A percentile compares a stretch with the other conserved stretches of the same genome.
Evolutionary conservation across 2,888 invertebrate species (phyloP).

Genomic region (Sipha maydis): DNA sequence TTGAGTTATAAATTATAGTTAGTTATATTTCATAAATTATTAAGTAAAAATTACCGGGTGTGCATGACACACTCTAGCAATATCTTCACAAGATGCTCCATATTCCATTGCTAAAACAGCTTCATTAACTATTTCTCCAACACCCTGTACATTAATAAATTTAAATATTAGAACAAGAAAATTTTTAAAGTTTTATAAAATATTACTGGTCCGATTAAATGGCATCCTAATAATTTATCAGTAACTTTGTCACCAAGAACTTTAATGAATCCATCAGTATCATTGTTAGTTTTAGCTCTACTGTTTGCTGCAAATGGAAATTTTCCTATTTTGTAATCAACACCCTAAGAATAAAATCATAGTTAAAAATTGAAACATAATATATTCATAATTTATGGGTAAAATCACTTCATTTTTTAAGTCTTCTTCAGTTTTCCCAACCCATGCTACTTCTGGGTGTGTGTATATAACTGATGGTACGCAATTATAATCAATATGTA

Average conservation of each 20-base stretch:
- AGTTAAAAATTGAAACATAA: constrained; percentile 15
- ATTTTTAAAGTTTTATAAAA: constrained; percentile 8
- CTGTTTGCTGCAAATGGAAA: constrained; percentile 99
- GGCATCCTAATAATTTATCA: constrained; percentile 94
- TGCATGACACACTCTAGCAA: constrained; percentile 98
- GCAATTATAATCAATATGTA: constrained; percentile 99
- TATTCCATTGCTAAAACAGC: constrained; percentile 98
- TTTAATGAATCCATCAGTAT: constrained; percentile 97
- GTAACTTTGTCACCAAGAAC: constrained; percentile 92
- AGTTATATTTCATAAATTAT: constrained; percentile 24
- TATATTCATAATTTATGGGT: neutral
- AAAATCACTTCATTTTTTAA: constrained; percentile 84
- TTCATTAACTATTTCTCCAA: constrained; percentile 98
- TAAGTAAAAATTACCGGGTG: constrained; percentile 82
- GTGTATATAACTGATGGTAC: constrained; percentile 99
- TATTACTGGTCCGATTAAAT: constrained; percentile 92
- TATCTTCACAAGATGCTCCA: constrained; percentile 97
- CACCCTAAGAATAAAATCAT: constrained; percentile 72
- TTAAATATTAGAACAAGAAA: constrained; percentile 29
- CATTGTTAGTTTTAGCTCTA: constrained; percentile 96
- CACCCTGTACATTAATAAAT: constrained; percentile 72
- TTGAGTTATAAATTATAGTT: constrained; percentile 1
- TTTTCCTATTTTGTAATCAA: constrained; percentile 94
- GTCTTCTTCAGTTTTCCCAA: constrained; percentile 93
- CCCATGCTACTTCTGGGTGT: constrained; percentile 99